Evolutionary conservation across 2,113 vertebrate genomes (phyloP).

Genomic region (Acrocephalus arundinaceus): DNA sequence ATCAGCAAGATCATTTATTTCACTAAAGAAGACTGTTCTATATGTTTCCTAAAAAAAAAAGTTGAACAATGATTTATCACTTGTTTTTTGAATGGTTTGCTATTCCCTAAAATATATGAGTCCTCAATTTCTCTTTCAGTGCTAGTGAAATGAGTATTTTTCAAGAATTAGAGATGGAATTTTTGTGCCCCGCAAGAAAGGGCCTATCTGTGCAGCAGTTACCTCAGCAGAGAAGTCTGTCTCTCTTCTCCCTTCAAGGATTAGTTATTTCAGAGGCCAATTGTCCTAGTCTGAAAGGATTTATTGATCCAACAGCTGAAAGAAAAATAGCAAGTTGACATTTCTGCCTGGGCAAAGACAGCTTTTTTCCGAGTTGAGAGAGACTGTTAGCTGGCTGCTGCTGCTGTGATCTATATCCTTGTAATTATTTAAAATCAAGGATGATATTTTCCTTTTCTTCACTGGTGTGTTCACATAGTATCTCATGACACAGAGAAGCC

Average conservation of each 20-base stretch:
- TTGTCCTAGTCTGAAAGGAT: slow-evolving; percentile 57
- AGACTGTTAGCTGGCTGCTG: slow-evolving; percentile 18
- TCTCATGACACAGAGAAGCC: not conserved
- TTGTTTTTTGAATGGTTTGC: not conserved
- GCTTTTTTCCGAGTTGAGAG: slow-evolving; percentile 47
- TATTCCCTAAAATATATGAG: not conserved
- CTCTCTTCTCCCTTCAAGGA: not conserved
- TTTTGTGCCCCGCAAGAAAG: not conserved
- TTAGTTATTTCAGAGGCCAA: slow-evolving; percentile 30
- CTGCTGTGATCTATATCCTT: slow-evolving; percentile 51
- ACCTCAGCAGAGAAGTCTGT: not conserved
- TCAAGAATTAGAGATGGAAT: not conserved
- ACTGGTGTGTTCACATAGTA: not conserved
- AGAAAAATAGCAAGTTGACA: slow-evolving; percentile 11
- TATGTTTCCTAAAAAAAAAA: not conserved
- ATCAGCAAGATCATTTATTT: not conserved
- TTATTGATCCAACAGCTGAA: slow-evolving; percentile 61
- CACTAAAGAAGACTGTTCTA: not conserved
- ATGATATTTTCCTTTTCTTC: slow-evolving; percentile 45
- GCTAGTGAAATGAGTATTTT: not conserved
- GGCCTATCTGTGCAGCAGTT: not conserved
- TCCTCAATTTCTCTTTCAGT: not conserved
- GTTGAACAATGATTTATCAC: not conserved
- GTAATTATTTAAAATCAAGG: slow-evolving; percentile 43
- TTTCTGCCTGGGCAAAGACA: slow-evolving; percentile 69